Evolutionary conservation across 2,888 invertebrate species (phyloP).

Genomic region (Leistus spinibarbis): DNA sequence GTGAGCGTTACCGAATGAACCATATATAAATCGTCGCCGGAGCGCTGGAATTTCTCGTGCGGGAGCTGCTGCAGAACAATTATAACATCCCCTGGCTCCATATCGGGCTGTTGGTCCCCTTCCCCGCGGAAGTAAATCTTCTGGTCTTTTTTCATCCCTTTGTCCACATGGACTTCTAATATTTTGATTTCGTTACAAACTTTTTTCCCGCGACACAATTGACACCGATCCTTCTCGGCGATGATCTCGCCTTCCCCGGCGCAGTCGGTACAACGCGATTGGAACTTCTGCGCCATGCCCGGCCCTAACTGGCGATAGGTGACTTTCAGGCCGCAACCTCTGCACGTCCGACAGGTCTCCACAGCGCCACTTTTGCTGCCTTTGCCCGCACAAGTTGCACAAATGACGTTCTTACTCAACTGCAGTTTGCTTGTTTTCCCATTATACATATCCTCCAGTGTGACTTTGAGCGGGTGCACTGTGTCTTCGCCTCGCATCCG

Average conservation of each 20-base stretch:
- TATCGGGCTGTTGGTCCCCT: conserved; percentile 88
- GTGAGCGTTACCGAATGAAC: conserved; percentile 78
- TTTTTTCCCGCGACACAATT: conserved; percentile 82
- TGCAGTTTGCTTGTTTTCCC: conserved; percentile 85
- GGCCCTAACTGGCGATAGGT: conserved; percentile 73
- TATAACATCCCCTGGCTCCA: conserved; percentile 87
- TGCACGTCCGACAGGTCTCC: conserved; percentile 73
- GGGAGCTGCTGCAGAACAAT: conserved; percentile 82
- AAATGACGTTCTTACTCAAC: conserved; percentile 82
- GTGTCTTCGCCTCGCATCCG: conserved; percentile 79
- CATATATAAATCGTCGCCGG: conserved; percentile 75
- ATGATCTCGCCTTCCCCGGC: conserved; percentile 75
- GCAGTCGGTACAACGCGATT: conserved; percentile 67
- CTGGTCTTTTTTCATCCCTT: conserved; percentile 86
- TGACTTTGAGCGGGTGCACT: conserved; percentile 80
- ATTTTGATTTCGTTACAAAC: conserved; percentile 82
- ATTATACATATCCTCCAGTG: conserved; percentile 89
- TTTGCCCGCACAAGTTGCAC: conserved; percentile 76
- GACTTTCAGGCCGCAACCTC: conserved; percentile 78
- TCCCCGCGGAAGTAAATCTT: conserved; percentile 86
- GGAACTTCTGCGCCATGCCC: conserved; percentile 69
- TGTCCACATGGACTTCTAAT: conserved; percentile 86
- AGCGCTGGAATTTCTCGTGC: conserved; percentile 80
- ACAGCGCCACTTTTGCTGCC: conserved; percentile 75
- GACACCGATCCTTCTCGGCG: conserved; percentile 82